A percentile compares a stretch with the other conserved stretches of the same genome.
These are phyloP conservation scores for Megalopta genalis DNA, from an alignment of 1,140 invertebrate species.

Conservation along the genomic window DNA sequence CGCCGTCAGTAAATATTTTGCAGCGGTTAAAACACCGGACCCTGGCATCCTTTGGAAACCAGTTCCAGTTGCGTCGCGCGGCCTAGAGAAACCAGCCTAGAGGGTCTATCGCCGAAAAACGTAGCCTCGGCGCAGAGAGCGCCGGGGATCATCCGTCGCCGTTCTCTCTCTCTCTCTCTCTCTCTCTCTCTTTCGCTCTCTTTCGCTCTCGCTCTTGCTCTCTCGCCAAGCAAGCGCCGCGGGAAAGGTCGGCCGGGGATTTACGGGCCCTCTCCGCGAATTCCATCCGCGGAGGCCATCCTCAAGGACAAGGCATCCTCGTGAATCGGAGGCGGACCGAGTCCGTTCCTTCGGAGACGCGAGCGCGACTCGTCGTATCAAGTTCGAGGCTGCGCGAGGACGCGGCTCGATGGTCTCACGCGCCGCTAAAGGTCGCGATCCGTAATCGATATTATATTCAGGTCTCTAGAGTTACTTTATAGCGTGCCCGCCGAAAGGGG, in stretches of 20 bases:
- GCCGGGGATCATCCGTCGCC: too few relatives aligned
- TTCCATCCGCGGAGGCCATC: conserved; percentile 11
- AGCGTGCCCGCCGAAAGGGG: not conserved
- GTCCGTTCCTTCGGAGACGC: not conserved
- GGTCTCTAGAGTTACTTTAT: not conserved
- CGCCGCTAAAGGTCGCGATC: conserved; percentile 11
- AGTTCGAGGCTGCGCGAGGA: conserved; percentile 1
- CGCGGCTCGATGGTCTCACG: not conserved
- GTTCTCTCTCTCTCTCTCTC: too few relatives aligned
- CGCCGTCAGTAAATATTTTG: too few relatives aligned
- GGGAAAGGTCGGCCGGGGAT: conserved; percentile 12
- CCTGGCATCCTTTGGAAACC: conserved; percentile 25
- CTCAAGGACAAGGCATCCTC: not conserved
- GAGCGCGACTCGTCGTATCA: not conserved
- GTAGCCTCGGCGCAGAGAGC: not conserved
- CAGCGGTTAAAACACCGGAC: too few relatives aligned
- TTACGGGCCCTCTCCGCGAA: conserved; percentile 7
- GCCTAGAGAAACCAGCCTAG: too few relatives aligned
- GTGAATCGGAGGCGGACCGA: not conserved
- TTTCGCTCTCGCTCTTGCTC: too few relatives aligned
- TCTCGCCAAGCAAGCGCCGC: not conserved
- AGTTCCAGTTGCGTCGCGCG: conserved; percentile 17
- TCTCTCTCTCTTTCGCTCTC: too few relatives aligned
- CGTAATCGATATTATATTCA: conserved; percentile 8
- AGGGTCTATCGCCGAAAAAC: not conserved